Evolutionary conservation across 1,140 invertebrate genomes (phyloP), one percentile per base, ranked within the genome.

Genomic region (Drosophila pseudoobscura): DNA sequence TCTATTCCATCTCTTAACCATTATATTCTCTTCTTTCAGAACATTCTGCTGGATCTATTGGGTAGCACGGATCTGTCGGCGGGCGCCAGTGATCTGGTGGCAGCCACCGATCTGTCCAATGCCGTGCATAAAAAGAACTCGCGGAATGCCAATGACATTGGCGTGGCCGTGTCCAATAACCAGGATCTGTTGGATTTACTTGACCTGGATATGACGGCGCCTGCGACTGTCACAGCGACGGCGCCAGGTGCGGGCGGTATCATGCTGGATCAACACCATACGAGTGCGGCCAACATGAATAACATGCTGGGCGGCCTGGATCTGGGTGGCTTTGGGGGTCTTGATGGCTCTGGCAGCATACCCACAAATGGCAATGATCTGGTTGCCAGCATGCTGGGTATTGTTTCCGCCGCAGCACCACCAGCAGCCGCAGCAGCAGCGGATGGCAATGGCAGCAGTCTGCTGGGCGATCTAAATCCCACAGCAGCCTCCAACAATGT

Each of bases 131-230:
- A 90, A 80, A 91, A 91, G 68, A 91, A 91, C 35, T 79, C 96
- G 82, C 93, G 93, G 78, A 93, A 93, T 77, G 92, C 92, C 47
- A 88, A 91, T 53, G 82, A 92, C 54, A 88, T 51, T 17, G 35
- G 52, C 15, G 78, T 91, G 13, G 76, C 92, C 45, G 92, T 92
- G 75, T 93, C 93, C 59, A 94, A 94, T 80, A 95, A 95, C 91
- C 94, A 96, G 92, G 96, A 98, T 92, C 94, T 98, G 54, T 92
- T 98, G 66, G 97, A 98, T 92, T 93, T 99, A 43, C 93, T 98
- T 41, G 95, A 94, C 54, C 91, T 95, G 61, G 95, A 95, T 90
- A 92, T 95, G 60, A 92, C 92, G 43, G 73, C 92, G 54, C 63
- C 92, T 35, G 31, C 52, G 6, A 24, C 43, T 3, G 54, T 6